Percentiles rank a stretch among this genome's conserved stretches.
Conservation (phyloP, 2,113 vertebrate species). For the Poicephalus meyeri region DNA sequence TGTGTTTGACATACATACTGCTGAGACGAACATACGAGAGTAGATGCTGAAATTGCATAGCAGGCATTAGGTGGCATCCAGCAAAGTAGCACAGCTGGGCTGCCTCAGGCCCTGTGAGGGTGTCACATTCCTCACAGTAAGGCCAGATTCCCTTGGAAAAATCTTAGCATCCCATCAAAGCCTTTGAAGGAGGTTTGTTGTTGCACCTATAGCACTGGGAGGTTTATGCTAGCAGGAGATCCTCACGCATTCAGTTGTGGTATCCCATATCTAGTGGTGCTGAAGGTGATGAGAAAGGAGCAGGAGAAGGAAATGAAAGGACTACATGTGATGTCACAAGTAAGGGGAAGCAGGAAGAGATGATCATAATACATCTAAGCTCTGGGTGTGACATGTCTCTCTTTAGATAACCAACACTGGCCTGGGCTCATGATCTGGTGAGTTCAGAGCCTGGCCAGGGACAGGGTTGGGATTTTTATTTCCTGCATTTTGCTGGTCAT, state of each 20-base stretch:
- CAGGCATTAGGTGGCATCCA: neutral
- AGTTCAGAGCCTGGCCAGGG: neutral
- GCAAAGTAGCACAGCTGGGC: neutral
- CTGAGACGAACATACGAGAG: neutral
- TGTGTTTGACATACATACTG: neutral
- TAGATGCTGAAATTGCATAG: neutral
- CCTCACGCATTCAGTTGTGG: accelerated
- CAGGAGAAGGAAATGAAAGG: neutral
- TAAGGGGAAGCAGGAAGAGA: neutral
- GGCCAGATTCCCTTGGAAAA: neutral
- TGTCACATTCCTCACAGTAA: neutral
- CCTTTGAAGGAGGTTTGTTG: neutral
- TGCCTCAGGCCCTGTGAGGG: neutral
- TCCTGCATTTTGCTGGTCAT: neutral
- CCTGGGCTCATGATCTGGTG: neutral
- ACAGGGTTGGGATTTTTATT: neutral
- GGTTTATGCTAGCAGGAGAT: neutral
- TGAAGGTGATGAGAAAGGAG: neutral
- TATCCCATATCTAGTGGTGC: neutral
- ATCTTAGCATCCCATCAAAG: neutral
- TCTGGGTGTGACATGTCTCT: neutral
- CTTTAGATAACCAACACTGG: neutral
- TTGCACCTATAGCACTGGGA: neutral
- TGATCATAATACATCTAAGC: neutral
- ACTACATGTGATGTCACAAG: neutral